These are phyloP conservation scores for Catonia carolina DNA, from an alignment of 2,888 invertebrate species.

Conservation along the genomic window DNA sequence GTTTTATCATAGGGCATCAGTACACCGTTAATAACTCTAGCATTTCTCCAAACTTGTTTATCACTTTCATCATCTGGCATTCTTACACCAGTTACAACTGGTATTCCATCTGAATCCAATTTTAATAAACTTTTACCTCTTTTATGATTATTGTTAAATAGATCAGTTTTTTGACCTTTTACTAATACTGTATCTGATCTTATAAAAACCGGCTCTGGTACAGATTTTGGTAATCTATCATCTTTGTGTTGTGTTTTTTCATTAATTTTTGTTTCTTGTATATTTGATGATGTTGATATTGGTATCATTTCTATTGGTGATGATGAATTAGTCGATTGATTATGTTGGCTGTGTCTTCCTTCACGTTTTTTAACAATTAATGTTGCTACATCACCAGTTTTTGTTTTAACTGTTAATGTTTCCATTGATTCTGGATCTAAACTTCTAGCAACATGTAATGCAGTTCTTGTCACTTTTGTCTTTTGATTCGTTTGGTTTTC, in stretches of 20 bases:
- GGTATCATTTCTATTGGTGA: too few relatives aligned
- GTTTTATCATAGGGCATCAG: conserved; percentile 55
- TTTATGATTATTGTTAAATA: conserved; percentile 48
- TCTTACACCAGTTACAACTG: conserved; percentile 72
- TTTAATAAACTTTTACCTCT: conserved; percentile 58
- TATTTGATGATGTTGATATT: too few relatives aligned
- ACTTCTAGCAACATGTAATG: conserved; percentile 48
- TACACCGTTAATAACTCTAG: conserved; percentile 78
- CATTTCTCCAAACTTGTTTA: conserved; percentile 80
- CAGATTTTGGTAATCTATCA: neutral
- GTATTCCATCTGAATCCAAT: conserved; percentile 63
- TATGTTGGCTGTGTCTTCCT: conserved; percentile 35
- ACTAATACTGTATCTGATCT: conserved; percentile 58
- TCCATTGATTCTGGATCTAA: conserved; percentile 69
- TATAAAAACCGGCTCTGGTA: conserved; percentile 63
- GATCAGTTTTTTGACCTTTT: conserved; percentile 43
- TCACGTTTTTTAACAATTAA: conserved; percentile 63
- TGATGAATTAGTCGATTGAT: conserved; percentile 33
- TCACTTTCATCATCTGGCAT: conserved; percentile 80
- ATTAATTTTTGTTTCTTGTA: too few relatives aligned
- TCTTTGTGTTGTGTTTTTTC: too few relatives aligned
- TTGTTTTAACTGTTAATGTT: conserved; percentile 67
- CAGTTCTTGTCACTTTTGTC: conserved; percentile 36
- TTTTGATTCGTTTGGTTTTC: conserved; percentile 7
- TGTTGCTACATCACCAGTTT: conserved; percentile 67